Evolutionary conservation across 2,797 vertebrate species (phyloP), one percentile per base, ranked within the genome.

Genomic region (Sebastes hopkinsi): DNA sequence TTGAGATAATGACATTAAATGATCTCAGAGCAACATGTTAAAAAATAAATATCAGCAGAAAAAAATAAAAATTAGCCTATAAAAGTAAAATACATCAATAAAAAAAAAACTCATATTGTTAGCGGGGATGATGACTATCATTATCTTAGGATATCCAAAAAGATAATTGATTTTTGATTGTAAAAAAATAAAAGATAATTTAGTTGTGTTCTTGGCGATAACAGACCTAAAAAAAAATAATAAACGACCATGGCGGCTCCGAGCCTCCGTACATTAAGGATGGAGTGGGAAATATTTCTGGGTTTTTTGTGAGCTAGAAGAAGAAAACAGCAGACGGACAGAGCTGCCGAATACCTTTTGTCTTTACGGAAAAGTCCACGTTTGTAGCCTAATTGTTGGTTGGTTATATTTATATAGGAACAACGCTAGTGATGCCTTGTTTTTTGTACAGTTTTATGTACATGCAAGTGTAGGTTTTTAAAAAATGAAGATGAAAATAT

Each of bases 371-470:
- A 36, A 89, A 89, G 92, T 94, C 87, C 85, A 91, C 76, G 86
- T 95, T 92, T 89, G 95, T 94, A 93, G 94, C 95, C 96, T 96
- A 94, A 94, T 88, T 96, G 95, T 97, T 95, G 96, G 94, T 96
- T 93, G 96, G 96, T 97, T 97, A 97, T 97, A 97, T 97, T 97
- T 97, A 96, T 97, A 97, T 95, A 88, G 87, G 90, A 94, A 89
- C 85, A 88, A 96, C 95, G 96, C 96, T 97, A 96, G 97, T 97
- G 96, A 97, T 97, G 97, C 97, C 97, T 98, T 97, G 96, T 97
- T 97, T 97, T 97, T 96, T 95, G 97, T 99, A 98, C 98, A 99
- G 98, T 99, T 99, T 97, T 99, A 99, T 99, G 98, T 99, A 99
- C 98, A 98, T 96, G 97, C 96, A 97, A 96, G 97, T 97, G 97